A percentile compares a stretch with the other conserved stretches of the same genome.
Evolutionary conservation across 2,113 vertebrate genomes (phyloP).

Genomic region (Catagonus wagneri): DNA sequence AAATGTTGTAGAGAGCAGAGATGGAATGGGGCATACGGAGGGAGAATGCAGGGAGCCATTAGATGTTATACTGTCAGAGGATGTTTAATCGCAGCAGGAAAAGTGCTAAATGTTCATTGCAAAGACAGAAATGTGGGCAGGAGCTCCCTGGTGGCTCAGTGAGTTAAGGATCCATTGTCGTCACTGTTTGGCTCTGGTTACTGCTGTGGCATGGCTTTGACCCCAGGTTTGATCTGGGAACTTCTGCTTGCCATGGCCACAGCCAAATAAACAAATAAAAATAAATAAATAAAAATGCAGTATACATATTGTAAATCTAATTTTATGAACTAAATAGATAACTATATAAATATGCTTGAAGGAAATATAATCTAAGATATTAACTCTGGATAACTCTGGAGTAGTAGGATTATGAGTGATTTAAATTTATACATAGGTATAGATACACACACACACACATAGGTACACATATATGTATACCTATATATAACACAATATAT

Average conservation of each 20-base stretch:
- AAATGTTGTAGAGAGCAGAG: not conserved
- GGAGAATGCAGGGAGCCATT: not conserved
- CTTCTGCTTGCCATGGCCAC: too few relatives aligned
- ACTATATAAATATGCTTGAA: not conserved
- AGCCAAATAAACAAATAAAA: too few relatives aligned
- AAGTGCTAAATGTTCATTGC: slow-evolving; percentile 20
- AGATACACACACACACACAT: not conserved
- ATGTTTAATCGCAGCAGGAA: not conserved
- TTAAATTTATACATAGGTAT: not conserved
- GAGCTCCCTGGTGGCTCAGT: too few relatives aligned
- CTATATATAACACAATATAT: not conserved
- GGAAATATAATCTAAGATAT: not conserved
- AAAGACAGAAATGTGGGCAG: not conserved
- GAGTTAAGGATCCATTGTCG: too few relatives aligned
- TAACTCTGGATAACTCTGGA: not conserved
- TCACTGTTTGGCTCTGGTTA: too few relatives aligned
- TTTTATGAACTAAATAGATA: slow-evolving; percentile 11
- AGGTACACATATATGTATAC: not conserved
- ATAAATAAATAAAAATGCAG: slow-evolving; percentile 22
- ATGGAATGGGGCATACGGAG: not conserved
- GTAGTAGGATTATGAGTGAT: not conserved
- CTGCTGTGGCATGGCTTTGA: too few relatives aligned
- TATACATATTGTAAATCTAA: not conserved
- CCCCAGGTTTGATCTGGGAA: too few relatives aligned
- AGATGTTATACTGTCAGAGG: not conserved